Conservation (phyloP, 2,888 invertebrate genomes). For the Tupiocoris notatus region DNA sequence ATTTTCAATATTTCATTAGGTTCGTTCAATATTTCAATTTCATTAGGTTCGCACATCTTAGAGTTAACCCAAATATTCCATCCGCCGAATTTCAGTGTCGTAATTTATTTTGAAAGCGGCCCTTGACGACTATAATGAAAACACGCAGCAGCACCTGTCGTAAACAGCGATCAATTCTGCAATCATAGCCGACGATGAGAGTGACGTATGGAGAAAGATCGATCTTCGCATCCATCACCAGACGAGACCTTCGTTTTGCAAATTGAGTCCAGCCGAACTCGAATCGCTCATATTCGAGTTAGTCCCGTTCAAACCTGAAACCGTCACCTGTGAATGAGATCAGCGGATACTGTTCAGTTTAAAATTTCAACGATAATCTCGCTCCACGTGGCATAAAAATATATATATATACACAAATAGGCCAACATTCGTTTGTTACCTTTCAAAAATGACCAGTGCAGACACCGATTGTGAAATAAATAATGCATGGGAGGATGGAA, state of each 20-base stretch:
- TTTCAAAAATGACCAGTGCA: too few species aligned
- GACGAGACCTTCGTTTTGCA: constrained; percentile 71
- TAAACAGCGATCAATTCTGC: not conserved
- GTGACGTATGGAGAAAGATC: not conserved
- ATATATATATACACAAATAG: not conserved
- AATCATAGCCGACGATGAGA: not conserved
- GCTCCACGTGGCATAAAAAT: constrained; percentile 16
- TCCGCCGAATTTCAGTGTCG: too few species aligned
- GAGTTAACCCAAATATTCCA: too few species aligned
- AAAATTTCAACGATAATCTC: constrained; percentile 1
- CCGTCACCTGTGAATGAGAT: constrained; percentile 46
- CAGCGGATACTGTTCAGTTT: not conserved
- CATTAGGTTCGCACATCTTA: too few species aligned
- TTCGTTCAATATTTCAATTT: too few species aligned
- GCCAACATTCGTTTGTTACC: too few species aligned
- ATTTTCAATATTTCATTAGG: too few species aligned
- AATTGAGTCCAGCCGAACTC: constrained; percentile 59
- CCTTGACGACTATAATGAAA: not conserved
- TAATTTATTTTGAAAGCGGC: not conserved
- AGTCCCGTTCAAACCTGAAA: constrained; percentile 59
- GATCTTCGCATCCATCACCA: constrained; percentile 57
- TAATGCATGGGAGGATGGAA: too few species aligned
- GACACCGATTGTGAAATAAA: too few species aligned
- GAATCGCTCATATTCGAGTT: constrained; percentile 51
- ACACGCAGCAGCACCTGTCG: not conserved